Evolutionary conservation across 2,113 vertebrate species (phyloP).

Genomic region (Aldabrachelys gigantea): DNA sequence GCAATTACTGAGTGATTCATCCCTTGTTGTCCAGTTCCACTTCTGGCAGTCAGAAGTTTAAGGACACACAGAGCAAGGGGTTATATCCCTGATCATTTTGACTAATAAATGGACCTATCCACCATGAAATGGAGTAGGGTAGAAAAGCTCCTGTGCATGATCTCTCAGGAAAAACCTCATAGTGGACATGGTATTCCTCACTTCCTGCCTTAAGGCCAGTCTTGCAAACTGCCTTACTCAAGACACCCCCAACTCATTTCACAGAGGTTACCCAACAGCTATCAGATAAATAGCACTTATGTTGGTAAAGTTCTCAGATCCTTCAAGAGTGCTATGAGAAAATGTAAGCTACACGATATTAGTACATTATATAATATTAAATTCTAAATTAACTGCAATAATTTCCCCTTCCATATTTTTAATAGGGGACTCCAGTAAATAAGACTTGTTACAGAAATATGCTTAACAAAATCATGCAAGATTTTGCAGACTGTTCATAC

Average conservation of each 20-base stretch:
- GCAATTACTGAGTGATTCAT: background rate
- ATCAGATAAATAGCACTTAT: background rate
- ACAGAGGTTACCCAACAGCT: accelerated
- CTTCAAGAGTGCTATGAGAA: background rate
- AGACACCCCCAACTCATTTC: background rate
- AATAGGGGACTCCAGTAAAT: background rate
- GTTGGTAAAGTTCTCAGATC: background rate
- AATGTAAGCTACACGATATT: background rate
- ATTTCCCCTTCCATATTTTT: background rate
- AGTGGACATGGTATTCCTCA: background rate
- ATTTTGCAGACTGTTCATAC: background rate
- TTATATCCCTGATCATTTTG: background rate
- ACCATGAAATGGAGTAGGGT: background rate
- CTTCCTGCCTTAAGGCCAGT: background rate
- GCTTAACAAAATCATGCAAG: background rate
- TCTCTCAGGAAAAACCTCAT: background rate
- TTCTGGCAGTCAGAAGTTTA: background rate
- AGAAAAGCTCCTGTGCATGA: background rate
- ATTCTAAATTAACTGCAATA: background rate
- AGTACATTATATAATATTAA: background rate
- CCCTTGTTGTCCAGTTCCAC: background rate
- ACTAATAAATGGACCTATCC: background rate
- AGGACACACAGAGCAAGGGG: background rate
- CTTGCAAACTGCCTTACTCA: background rate
- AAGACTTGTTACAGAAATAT: background rate